phyloP scores from a whole-genome alignment of 2,113 vertebrate genomes.

The Charina bottae region DNA sequence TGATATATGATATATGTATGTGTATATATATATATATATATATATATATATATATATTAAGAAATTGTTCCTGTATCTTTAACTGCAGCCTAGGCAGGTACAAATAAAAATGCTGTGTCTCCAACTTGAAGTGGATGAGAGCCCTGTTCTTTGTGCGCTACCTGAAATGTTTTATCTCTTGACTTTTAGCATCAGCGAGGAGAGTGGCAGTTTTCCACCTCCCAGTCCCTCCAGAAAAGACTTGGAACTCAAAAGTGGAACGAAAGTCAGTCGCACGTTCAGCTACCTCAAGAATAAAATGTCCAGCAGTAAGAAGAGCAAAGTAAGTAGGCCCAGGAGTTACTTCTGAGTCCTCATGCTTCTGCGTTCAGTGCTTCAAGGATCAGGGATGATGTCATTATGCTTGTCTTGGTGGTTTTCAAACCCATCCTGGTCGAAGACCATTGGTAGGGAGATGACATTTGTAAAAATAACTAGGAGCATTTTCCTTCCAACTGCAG shows the following conservation, averaged over 20 bases:
- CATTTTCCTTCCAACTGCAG: neutral
- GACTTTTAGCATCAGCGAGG: conserved; percentile 86
- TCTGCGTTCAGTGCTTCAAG: neutral
- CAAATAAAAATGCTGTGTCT: no score
- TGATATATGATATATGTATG: no score
- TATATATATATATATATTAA: no score
- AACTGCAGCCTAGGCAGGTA: neutral
- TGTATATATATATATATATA: no score
- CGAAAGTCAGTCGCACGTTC: conserved; percentile 97
- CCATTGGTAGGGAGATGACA: neutral
- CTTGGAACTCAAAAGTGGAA: conserved; percentile 81
- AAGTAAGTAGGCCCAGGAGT: conserved; percentile 75
- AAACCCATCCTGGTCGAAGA: neutral
- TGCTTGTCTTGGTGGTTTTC: neutral
- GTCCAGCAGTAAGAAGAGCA: conserved; percentile 92
- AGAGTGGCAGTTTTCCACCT: conserved; percentile 74
- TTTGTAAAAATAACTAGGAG: no score
- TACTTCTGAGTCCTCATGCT: neutral
- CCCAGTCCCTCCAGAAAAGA: conserved; percentile 81
- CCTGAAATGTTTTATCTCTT: conserved; percentile 20
- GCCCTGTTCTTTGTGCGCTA: neutral
- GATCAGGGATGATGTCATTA: neutral
- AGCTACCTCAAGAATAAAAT: conserved; percentile 99
- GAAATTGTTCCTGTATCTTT: neutral
- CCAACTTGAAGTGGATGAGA: neutral